Evolutionary conservation across 1,140 invertebrate genomes (phyloP), one percentile per base, ranked within the genome.

Genomic region (Drosophila santomea): DNA sequence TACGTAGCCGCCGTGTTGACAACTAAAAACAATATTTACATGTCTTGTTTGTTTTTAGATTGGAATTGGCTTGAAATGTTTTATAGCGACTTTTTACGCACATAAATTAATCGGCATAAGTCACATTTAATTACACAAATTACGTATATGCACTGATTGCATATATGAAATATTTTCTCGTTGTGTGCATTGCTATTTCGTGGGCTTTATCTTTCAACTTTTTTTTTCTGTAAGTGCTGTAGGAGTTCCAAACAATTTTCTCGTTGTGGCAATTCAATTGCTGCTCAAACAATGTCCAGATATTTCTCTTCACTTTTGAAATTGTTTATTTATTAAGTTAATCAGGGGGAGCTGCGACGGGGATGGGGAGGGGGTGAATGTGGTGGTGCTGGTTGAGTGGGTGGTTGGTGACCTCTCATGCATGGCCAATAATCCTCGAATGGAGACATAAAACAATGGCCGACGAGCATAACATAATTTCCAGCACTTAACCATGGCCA

Each of bases 371-470:
- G 5, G 28, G 11, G 5, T 28, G 28, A 32, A 32, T 32, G 32
- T 32, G 28, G 6, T 32, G 14, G 47, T 35, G 28, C 23, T 38
- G 60, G 55, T 58, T 28, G 28, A 51, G 23, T 43, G 55, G 36
- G 23, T 67, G 55, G 32, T 60, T 67, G 55, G 32, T 69, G 60
- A 41, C 32, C 32, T 38, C 54, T 75, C 54, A 67, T 68, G 62
- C 73, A 60, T 76, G 56, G 11, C 61, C 73, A 75, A 76, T 76
- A 59, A 77, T 77, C 51, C 64, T 69, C 57, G 51, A 72, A 80
- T 79, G 64, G 69, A 79, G 61, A 79, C 68, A 79, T 79, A 80
- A 80, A 80, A 80, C 77, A 80, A 80, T 80, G 69, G 72, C 45
- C 48, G 43, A 57, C 36, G 57, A 68, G 57, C 69, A 62, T 80